Evolutionary conservation across 2,113 vertebrate genomes (phyloP).

Genomic region (Morone chrysops): DNA sequence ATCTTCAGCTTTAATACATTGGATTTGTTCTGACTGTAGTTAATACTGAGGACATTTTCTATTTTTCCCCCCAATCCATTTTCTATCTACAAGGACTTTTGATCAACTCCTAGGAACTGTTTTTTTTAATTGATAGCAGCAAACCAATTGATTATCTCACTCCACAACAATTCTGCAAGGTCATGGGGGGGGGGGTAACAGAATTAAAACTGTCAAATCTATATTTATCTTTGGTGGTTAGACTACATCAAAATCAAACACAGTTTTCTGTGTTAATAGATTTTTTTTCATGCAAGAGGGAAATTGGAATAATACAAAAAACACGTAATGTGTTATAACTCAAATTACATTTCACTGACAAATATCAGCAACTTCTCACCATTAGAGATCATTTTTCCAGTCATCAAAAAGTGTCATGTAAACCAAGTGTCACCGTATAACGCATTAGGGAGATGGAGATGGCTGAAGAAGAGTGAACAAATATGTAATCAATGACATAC

Average conservation of each 20-base stretch:
- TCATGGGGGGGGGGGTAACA: neutral
- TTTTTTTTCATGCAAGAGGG: constrained; percentile 15
- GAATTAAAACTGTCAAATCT: constrained; percentile 27
- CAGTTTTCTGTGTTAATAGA: constrained; percentile 9
- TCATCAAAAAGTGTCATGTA: constrained; percentile 35
- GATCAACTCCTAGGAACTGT: constrained; percentile 12
- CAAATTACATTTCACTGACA: constrained; percentile 42
- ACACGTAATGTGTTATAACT: constrained; percentile 1
- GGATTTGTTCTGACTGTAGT: constrained; percentile 17
- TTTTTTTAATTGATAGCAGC: constrained; percentile 43
- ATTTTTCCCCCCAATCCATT: constrained; percentile 6
- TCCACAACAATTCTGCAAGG: constrained; percentile 5
- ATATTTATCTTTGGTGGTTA: constrained; percentile 69
- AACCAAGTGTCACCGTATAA: constrained; percentile 36
- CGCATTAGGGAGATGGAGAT: constrained; percentile 20
- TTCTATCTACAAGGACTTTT: constrained; percentile 12
- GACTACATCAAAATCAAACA: constrained; percentile 31
- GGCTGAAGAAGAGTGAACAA: constrained; percentile 51
- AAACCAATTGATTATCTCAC: constrained; percentile 45
- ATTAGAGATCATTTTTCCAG: constrained; percentile 38
- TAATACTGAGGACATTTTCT: constrained; percentile 35
- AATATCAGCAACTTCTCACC: constrained; percentile 37
- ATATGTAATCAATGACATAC: constrained; percentile 53
- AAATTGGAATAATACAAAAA: constrained; percentile 31
- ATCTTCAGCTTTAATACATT: constrained; percentile 23